Evolutionary conservation across 2,888 invertebrate species (phyloP).

Genomic region (Andrena haemorrhoa): DNA sequence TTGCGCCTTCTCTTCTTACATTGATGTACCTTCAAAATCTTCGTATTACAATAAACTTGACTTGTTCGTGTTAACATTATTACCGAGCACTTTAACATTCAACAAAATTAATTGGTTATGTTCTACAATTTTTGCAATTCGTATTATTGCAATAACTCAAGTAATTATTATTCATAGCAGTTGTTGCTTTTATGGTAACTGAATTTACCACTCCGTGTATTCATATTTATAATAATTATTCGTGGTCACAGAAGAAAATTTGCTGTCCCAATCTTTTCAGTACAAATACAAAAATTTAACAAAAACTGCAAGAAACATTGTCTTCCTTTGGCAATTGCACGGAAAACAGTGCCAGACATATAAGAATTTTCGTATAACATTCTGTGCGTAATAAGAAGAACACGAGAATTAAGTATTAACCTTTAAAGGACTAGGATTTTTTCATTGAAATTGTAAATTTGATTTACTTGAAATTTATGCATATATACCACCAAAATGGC

Average conservation of each 20-base stretch:
- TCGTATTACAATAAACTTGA: not conserved
- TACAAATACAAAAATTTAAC: too few species aligned
- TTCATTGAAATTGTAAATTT: too few species aligned
- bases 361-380: too few species aligned
- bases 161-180: not conserved
- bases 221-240: not conserved
- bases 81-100: not conserved
- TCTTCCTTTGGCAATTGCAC: too few species aligned
- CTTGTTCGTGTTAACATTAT: not conserved
- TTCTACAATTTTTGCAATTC: slow-evolving; percentile 2
- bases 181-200: not conserved
- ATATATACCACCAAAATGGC: too few species aligned
- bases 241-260: not conserved
- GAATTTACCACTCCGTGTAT: not conserved
- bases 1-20: not conserved
- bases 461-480: too few species aligned
- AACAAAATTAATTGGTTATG: slow-evolving; percentile 15
- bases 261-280: not conserved
- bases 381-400: too few species aligned
- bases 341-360: too few species aligned
- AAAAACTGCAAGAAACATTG: too few species aligned
- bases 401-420: too few species aligned
- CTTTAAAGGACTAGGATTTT: too few species aligned
- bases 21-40: not conserved
- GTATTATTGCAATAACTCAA: not conserved